These are phyloP conservation scores for Saguinus midas DNA, from an alignment of 2,113 vertebrate species.

Conservation along the genomic window DNA sequence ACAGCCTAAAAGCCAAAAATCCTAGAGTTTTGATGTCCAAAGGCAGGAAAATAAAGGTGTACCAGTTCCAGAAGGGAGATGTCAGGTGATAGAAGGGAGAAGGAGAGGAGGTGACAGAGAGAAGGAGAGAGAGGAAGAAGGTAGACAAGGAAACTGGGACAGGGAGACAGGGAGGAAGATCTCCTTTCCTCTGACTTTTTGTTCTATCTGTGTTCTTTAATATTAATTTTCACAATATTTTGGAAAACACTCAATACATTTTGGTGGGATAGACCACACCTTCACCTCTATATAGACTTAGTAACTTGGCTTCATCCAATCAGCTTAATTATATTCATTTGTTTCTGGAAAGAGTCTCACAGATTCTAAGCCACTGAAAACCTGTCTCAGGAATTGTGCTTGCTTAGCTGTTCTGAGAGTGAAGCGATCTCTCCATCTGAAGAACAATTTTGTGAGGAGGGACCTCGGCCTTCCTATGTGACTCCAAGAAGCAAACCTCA, in stretches of 20 bases:
- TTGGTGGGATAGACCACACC: neutral
- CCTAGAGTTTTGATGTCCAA: too few relatives aligned
- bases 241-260: neutral
- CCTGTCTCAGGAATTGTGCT: neutral
- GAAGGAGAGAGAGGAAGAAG: too few relatives aligned
- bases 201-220: neutral
- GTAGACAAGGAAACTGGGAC: too few relatives aligned
- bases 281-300: neutral
- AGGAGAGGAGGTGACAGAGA: too few relatives aligned
- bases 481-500: neutral
- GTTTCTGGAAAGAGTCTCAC: neutral
- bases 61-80: too few relatives aligned
- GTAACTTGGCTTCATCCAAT: neutral
- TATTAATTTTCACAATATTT: neutral
- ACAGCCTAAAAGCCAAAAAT: too few relatives aligned
- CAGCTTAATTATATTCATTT: neutral
- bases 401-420: neutral
- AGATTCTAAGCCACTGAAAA: neutral
- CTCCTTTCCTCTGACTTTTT: neutral
- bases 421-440: accelerated
- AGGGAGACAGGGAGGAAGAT: neutral
- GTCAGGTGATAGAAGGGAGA: too few relatives aligned
- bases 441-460: neutral
- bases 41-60: too few relatives aligned
- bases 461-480: too few relatives aligned